These are phyloP conservation scores for Clanis bilineata DNA, from an alignment of 2,888 invertebrate species.

Conservation along the genomic window DNA sequence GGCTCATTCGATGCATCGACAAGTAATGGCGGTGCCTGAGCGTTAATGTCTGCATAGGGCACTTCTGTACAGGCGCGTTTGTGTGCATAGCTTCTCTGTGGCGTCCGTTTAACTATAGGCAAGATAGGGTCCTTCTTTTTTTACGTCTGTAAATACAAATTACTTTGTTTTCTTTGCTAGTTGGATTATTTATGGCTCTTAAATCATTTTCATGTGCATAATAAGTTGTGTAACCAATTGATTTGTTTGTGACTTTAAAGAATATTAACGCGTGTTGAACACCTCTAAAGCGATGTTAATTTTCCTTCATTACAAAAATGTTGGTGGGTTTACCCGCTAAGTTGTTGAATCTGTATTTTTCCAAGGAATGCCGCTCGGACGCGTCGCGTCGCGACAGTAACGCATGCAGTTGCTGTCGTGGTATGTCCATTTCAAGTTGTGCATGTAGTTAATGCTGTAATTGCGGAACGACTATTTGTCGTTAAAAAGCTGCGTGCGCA, in stretches of 20 bases:
- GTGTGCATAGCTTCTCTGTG: too few species aligned
- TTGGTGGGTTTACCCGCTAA: neutral
- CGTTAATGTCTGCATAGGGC: too few species aligned
- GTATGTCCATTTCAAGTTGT: conserved; percentile 62
- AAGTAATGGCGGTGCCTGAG: too few species aligned
- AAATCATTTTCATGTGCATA: neutral
- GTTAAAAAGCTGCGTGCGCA: neutral
- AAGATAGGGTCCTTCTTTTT: too few species aligned
- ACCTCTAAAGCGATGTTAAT: neutral
- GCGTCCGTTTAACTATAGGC: too few species aligned
- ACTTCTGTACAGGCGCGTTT: too few species aligned
- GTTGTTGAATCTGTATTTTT: conserved; percentile 37
- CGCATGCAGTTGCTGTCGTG: conserved; percentile 45
- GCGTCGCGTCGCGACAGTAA: conserved; percentile 38
- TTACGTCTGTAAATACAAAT: too few species aligned
- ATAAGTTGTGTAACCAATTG: neutral
- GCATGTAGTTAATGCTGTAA: conserved; percentile 59
- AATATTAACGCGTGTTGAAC: neutral
- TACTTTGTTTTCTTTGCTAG: neutral
- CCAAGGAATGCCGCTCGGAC: conserved; percentile 46
- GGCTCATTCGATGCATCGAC: too few species aligned
- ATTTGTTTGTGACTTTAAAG: neutral
- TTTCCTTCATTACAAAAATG: neutral
- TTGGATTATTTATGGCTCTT: neutral
- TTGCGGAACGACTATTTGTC: conserved; percentile 29